Evolutionary conservation across 2,888 invertebrate species (phyloP), one percentile per base, ranked within the genome.

Genomic region (Thereva nobilitata): DNA sequence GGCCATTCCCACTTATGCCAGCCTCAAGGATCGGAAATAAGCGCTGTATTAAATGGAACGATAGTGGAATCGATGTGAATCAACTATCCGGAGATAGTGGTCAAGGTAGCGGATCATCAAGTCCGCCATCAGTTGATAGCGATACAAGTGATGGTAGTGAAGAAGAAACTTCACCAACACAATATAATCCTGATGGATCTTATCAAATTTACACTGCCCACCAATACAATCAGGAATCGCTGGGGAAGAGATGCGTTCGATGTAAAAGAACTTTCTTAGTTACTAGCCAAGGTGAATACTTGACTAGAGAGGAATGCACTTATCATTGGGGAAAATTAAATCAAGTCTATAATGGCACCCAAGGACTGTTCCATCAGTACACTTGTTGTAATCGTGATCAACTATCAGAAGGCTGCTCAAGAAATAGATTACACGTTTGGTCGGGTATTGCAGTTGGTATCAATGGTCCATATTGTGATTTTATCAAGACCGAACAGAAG

Each of bases 291-390:
- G 91, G 91, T 40, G 86, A 89, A 75, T 93, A 93, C 77, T 78
- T 89, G 35, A 85, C 86, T 3, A 83, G 86, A 53, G 92, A 93
- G 71, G 83, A 86, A 67, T 99, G 98, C 81, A 77, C 84, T 12
- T 93, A 93, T 78, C 98, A 99, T 78, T 93, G 92, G 90, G 97
- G 96, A 34, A 90, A 91, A 73, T 80, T 89, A n/a, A 85, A 84
- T 76, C 82, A 83, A 53, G 80, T 80, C 35, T 82, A 81, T 66
- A 73, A 68, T 66, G 72, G 73, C 64, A 68, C 72, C 5, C 72
- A 76, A 34, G 72, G 73, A 23, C 70, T 65, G 10, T 67, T 57
- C 3, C 68, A 70, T 35, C 74, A 73, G 9, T 89, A 87, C 79
- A 82, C 84, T 6, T 93, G 93, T 75, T 93, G 93, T 75, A 80